Evolutionary conservation across 2,797 vertebrate species (phyloP), one percentile per base, ranked within the genome.

Genomic region (Eidolon dupreanum): DNA sequence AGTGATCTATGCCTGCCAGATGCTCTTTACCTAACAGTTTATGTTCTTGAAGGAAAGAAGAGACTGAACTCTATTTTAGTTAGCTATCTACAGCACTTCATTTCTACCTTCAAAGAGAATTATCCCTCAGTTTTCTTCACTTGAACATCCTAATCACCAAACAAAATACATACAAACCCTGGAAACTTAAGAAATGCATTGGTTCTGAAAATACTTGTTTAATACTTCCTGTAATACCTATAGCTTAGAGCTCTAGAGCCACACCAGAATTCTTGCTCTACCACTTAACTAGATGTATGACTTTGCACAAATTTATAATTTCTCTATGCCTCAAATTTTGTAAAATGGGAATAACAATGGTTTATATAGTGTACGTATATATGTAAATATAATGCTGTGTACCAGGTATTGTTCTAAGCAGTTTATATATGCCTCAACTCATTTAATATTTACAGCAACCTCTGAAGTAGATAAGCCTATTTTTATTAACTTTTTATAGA

Each of bases 91-190:
- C 0, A 84, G 38, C 51, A 87, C 73, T 49, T 59, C 22, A 86
- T 31, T 88, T 74, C 74, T 82, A 88, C 19, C 31, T 82, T 77
- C 66, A 41, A 90, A 79, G 59, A 82, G 5, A 75, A 91, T 59
- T 82, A 93, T 11, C 5, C 36, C 33, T 94, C 20, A 6, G n/a
- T 79, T 86, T 51, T 87, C 66, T 88, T 94, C 73, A 88, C 8
- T 43, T 94, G 24, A 85, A 86, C 49, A 77, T 28, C 57, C 38
- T 90, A 92, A 88, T 46, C 43, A 91, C n/a, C 20, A 92, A 93
- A 88, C 12, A 88, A 90, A 93, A 95, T 31, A 86, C 9, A 83
- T 15, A 73, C 51, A 51, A 93, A 13, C 17, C 26, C 38, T 51
- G 81, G 17, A 81, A 94, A 84, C 65, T 53, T 75, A 91, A 92